Base-by-base conservation (phyloP, 1,140 invertebrate genomes). In the Achatina immaculata region DNA sequence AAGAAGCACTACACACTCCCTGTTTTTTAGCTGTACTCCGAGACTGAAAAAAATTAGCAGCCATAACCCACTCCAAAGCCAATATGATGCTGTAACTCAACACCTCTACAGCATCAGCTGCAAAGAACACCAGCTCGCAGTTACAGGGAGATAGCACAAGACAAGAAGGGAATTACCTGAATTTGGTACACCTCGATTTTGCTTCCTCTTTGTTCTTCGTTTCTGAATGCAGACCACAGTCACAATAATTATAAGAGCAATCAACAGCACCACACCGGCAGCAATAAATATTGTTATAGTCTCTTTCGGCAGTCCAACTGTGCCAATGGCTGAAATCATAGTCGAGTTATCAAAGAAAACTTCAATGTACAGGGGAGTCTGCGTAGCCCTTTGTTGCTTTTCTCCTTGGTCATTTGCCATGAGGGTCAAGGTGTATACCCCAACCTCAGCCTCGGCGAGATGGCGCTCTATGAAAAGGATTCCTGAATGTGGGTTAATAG, bases 191-290 rank as follows among this genome's bases (percentile, higher is more conserved):
- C 72, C 72, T 51, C n/a, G n/a, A n/a, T n/a, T n/a, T n/a, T n/a
- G 97, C 96, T 89, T 96, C 96, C 89, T 86, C 96, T 96, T 0
- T 96, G 96, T 7, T 96, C 96, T 96, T 96, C 88, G 96, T 95
- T 78, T 58, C 71, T n/a, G 68, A 38, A 77, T 24, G 43, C 58
- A 42, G 31, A 42, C 34, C 38, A 66, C 55, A 28, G 74, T 6
- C 21, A 72, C 7, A 34, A 66, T 31, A 19, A 40, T 73, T 38
- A 80, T 73, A 7, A 68, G 58, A 28, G 36, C 73, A 11, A 76
- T 48, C 24, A 83, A 31, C 4, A 69, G 19, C 28, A 71, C 36
- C 28, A 77, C 74, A 31, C 48, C 74, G 34, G 68, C 65, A 31
- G 71, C 11, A n/a, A 81, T 55, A 16, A 81, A 40, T 1, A 62